A percentile compares a stretch with the other conserved stretches of the same genome.
Conservation (phyloP, 2,113 vertebrate genomes). For the Hydrochoerus hydrochaeris region DNA sequence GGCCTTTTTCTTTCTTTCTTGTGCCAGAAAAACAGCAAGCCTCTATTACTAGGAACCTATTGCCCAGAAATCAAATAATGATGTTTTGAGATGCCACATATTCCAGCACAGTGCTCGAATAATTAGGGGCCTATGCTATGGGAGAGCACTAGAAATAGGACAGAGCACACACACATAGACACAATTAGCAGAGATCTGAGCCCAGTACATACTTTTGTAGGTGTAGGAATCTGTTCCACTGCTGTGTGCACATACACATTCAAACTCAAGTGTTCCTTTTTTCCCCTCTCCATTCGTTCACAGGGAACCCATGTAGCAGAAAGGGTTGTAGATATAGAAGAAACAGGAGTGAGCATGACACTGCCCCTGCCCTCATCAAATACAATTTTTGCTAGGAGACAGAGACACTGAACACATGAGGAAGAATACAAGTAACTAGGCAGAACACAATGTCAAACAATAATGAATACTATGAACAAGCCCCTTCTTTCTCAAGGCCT, state of each 20-base stretch:
- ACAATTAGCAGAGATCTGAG: not conserved
- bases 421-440: not conserved
- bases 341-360: not conserved
- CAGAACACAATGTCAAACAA: not conserved
- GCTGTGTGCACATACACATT: fast-evolving
- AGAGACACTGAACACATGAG: not conserved
- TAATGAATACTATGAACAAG: no score
- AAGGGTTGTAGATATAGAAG: not conserved
- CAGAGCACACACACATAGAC: not conserved
- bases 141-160: not conserved
- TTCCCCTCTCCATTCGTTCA: not conserved
- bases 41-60: constrained; percentile 5
- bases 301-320: not conserved
- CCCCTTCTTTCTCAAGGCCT: no score
- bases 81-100: not conserved
- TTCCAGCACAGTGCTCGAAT: not conserved
- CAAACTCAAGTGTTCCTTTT: not conserved
- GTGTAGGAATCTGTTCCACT: not conserved
- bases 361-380: not conserved
- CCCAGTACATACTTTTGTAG: not conserved
- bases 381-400: not conserved
- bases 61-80: constrained; percentile 7
- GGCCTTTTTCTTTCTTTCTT: constrained; percentile 20
- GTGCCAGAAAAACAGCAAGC: not conserved
- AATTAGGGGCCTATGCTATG: not conserved